phyloP scores from a whole-genome alignment of 2,797 vertebrate species.

The Sebastes melanostomus region DNA sequence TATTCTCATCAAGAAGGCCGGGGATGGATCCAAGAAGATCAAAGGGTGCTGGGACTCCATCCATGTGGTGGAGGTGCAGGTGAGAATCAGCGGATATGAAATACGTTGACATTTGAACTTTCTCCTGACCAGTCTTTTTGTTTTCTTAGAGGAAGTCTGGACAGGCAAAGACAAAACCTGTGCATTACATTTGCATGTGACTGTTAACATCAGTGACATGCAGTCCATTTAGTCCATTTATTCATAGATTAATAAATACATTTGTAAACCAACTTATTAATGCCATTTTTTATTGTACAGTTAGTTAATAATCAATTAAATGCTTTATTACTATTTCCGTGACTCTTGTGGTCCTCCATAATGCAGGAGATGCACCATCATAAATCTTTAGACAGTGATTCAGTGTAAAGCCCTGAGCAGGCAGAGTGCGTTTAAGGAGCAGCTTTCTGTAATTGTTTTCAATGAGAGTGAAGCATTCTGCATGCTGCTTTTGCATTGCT shows the following conservation, averaged over 20 bases:
- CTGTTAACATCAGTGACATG: not conserved
- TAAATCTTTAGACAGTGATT: not conserved
- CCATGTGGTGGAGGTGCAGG: constrained; percentile 99
- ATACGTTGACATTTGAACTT: not conserved
- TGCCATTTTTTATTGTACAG: too few species aligned
- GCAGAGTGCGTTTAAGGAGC: too few species aligned
- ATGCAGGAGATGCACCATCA: not conserved
- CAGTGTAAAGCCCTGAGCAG: not conserved
- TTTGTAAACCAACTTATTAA: too few species aligned
- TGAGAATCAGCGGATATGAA: constrained; percentile 67
- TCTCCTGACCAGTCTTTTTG: not conserved
- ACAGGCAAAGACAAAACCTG: not conserved
- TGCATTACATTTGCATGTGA: not conserved
- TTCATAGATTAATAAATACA: too few species aligned
- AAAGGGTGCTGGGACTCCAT: constrained; percentile 99
- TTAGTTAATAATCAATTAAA: too few species aligned
- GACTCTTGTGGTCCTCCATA: too few species aligned
- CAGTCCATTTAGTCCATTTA: too few species aligned
- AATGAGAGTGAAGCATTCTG: not conserved
- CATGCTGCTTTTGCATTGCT: not conserved
- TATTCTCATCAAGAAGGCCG: constrained; percentile 99
- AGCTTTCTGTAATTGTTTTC: not conserved
- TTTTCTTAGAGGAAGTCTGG: not conserved
- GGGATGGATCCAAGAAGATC: constrained; percentile 99
- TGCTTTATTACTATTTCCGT: too few species aligned